Evolutionary conservation across 2,888 invertebrate genomes (phyloP).

Genomic region (Gasteruption jaculator): DNA sequence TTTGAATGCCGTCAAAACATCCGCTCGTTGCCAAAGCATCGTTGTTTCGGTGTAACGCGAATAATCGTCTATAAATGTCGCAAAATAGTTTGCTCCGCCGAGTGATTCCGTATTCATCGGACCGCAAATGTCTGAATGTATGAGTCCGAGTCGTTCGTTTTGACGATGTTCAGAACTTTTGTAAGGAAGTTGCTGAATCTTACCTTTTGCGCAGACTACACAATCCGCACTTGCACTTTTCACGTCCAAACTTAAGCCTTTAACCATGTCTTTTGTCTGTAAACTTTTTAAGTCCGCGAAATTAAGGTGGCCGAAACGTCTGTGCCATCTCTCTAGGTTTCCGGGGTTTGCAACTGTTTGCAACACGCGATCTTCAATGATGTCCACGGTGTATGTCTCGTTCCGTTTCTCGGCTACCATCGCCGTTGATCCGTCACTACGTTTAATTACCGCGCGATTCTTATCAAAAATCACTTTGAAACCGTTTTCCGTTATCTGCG

Average conservation of each 20-base stretch:
- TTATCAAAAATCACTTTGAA: slow-evolving; percentile 24
- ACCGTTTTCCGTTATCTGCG: slow-evolving; percentile 27
- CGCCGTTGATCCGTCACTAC: slow-evolving; percentile 17
- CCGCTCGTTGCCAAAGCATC: slow-evolving; percentile 18
- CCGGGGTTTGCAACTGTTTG: background rate
- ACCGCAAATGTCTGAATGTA: slow-evolving; percentile 29
- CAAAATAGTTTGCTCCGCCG: slow-evolving; percentile 22
- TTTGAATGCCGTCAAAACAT: slow-evolving; percentile 19
- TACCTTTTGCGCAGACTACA: slow-evolving; percentile 22
- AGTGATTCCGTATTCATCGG: slow-evolving; percentile 20
- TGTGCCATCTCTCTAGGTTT: slow-evolving; percentile 22
- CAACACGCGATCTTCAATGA: background rate
- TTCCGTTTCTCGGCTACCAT: slow-evolving; percentile 7
- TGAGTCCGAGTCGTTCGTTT: slow-evolving; percentile 17
- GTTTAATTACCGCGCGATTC: slow-evolving; percentile 22
- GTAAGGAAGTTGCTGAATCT: slow-evolving; percentile 22
- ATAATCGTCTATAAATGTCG: slow-evolving; percentile 21
- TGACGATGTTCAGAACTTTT: slow-evolving; percentile 15
- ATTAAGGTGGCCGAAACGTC: slow-evolving; percentile 25
- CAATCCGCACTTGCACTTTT: slow-evolving; percentile 10
- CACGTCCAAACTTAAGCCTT: slow-evolving; percentile 17
- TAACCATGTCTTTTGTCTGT: slow-evolving; percentile 15
- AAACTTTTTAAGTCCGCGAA: slow-evolving; percentile 21
- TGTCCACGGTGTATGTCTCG: slow-evolving; percentile 13
- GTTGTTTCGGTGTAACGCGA: slow-evolving; percentile 12